A percentile compares a stretch with the other conserved stretches of the same genome.
These are phyloP conservation scores for Carcina quercana DNA, from an alignment of 2,888 invertebrate genomes.

Conservation along the genomic window DNA sequence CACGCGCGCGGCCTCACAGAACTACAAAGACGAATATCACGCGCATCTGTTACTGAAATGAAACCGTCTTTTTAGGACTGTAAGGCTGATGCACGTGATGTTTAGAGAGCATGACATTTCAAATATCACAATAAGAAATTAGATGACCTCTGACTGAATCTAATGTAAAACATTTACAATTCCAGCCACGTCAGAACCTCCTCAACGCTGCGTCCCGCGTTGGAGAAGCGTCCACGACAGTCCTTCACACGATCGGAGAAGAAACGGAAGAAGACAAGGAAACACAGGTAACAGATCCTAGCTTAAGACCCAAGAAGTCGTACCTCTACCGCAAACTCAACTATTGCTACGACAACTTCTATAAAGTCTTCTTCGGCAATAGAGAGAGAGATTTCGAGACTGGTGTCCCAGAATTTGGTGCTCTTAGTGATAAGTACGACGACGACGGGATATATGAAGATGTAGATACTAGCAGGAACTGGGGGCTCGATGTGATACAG, in stretches of 20 bases:
- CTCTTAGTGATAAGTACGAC: slow-evolving; percentile 33
- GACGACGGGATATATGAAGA: slow-evolving; percentile 60
- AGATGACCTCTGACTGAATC: no score
- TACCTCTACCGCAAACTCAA: slow-evolving; percentile 61
- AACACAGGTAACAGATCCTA: slow-evolving; percentile 70
- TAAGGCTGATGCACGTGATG: no score
- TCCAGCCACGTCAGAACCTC: slow-evolving; percentile 90
- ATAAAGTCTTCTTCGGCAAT: slow-evolving; percentile 57
- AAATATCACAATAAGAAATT: no score
- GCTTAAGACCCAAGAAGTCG: slow-evolving; percentile 38
- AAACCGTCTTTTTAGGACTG: no score
- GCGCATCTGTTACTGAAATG: no score
- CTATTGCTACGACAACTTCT: slow-evolving; percentile 67
- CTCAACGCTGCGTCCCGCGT: slow-evolving; percentile 96
- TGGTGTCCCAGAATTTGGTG: no score
- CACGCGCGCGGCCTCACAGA: no score
- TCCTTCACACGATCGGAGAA: slow-evolving; percentile 94
- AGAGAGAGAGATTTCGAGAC: slow-evolving; percentile 39
- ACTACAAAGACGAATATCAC: no score
- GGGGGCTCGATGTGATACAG: slow-evolving; percentile 59
- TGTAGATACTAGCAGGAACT: slow-evolving; percentile 43
- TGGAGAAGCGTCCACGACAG: slow-evolving; percentile 96
- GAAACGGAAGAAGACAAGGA: slow-evolving; percentile 90
- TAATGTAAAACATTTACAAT: no score
- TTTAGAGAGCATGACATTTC: no score